Conservation (phyloP, 2,888 invertebrate species). For the Eupithecia exiguata region DNA sequence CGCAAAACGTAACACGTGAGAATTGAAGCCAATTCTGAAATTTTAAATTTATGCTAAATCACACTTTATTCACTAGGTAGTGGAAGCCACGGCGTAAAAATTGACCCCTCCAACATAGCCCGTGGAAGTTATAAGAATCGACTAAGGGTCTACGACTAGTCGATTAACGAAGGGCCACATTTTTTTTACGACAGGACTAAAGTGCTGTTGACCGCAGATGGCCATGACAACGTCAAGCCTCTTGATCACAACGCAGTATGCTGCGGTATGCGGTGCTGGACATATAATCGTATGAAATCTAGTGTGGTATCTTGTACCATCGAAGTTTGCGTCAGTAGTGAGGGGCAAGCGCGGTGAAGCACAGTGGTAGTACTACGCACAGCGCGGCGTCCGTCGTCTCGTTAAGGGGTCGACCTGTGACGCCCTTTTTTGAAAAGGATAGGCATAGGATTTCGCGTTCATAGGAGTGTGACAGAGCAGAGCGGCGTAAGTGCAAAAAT, state of each 20-base stretch:
- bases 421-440: too few species aligned
- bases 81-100: not conserved
- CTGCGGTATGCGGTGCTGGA: too few species aligned
- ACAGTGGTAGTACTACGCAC: too few species aligned
- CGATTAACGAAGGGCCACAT: not conserved
- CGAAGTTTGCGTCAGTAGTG: too few species aligned
- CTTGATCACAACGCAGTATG: too few species aligned
- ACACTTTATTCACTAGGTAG: not conserved
- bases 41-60: not conserved
- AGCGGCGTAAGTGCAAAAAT: too few species aligned
- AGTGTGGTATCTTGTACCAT: too few species aligned
- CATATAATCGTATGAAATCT: too few species aligned
- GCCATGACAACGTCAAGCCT: not conserved
- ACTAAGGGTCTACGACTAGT: not conserved
- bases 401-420: too few species aligned
- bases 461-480: too few species aligned
- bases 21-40: slow-evolving; percentile 87
- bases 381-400: too few species aligned
- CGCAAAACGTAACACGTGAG: slow-evolving; percentile 90
- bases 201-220: not conserved
- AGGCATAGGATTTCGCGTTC: too few species aligned
- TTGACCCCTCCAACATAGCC: not conserved
- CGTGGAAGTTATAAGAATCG: not conserved
- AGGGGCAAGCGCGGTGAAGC: not conserved
- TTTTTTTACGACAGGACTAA: not conserved